Evolutionary conservation across 2,113 vertebrate genomes (phyloP), one percentile per base, ranked within the genome.

Genomic region (Uria lomvia): DNA sequence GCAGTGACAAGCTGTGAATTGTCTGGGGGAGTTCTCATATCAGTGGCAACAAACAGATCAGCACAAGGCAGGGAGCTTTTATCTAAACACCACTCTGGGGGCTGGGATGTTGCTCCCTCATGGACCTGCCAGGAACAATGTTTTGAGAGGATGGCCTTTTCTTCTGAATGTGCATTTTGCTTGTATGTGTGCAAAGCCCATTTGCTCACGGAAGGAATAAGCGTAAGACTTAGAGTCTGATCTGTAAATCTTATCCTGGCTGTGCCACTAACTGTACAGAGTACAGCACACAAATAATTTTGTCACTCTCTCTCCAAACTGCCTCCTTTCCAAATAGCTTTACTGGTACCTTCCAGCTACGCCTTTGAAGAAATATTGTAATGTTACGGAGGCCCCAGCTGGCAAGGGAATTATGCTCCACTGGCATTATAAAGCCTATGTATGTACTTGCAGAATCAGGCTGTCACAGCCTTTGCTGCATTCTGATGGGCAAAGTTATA

Each of bases 21-120:
- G 6, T 92, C 40, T 58, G 53, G 8, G 9, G 34, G 36, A 45
- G 24, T 70, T 76, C 24, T 36, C 1, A 0, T 49, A 38, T 52
- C 60, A 52, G 32, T 17, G 53, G 30, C 38, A 90, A 66, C 16
- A n/a, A 20, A 8, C 29, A 72, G 32, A 77, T 21, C 20, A 65
- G 43, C 23, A 76, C 32, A 88, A 67, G 11, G 53, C 49, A 68
- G 23, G 32, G 36, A 75, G 13, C 23, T 92, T 85, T 76, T 40
- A 60, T 29, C 36, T 22, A 27, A 83, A 77, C 34, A 45, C 15
- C 4, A 4, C 11, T 63, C 15, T 8, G 6, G 40, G 27, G 12
- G 2, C 0, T 73, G 55, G 27, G 34, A 36, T 2, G 1, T 7
- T 62, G 34, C 3, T 62, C 8, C 29, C n/a, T n/a, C 59, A 18